A percentile compares a stretch with the other conserved stretches of the same genome.
These are phyloP conservation scores for Aphaenogaster ashmeadi DNA, from an alignment of 1,140 invertebrate species.

Conservation along the genomic window DNA sequence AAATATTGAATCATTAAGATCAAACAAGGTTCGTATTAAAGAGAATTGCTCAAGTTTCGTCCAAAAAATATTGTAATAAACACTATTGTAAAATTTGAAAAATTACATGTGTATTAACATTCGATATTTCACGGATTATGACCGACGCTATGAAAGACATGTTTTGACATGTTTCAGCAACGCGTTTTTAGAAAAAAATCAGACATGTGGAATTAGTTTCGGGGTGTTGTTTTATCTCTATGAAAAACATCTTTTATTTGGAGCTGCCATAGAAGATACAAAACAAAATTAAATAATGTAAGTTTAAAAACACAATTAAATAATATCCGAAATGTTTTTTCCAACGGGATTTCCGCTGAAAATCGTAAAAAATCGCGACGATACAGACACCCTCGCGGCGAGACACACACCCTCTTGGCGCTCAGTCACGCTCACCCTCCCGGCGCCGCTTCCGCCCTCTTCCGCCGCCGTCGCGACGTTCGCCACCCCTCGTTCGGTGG, in stretches of 20 bases:
- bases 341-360: not conserved
- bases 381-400: constrained; percentile 12
- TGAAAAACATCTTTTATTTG: not conserved
- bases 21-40: not conserved
- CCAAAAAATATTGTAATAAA: not conserved
- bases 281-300: not conserved
- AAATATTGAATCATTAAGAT: too few relatives aligned
- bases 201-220: not conserved
- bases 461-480: constrained; percentile 49
- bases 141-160: not conserved
- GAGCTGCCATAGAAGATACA: too few relatives aligned
- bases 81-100: not conserved
- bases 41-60: not conserved
- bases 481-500: constrained; percentile 61
- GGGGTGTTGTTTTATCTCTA: not conserved
- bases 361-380: constrained; percentile 25
- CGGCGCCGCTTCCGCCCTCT: constrained; percentile 55
- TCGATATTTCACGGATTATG: not conserved
- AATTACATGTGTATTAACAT: not conserved
- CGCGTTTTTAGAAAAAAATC: not conserved
- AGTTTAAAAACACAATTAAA: not conserved
- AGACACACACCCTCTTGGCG: constrained; percentile 64
- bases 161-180: not conserved
- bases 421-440: constrained; percentile 74
- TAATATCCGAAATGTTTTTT: not conserved